Percentiles rank a stretch among this genome's conserved stretches.
These are phyloP conservation scores for Spermophilus dauricus DNA, from an alignment of 2,113 vertebrate species.

Conservation along the genomic window DNA sequence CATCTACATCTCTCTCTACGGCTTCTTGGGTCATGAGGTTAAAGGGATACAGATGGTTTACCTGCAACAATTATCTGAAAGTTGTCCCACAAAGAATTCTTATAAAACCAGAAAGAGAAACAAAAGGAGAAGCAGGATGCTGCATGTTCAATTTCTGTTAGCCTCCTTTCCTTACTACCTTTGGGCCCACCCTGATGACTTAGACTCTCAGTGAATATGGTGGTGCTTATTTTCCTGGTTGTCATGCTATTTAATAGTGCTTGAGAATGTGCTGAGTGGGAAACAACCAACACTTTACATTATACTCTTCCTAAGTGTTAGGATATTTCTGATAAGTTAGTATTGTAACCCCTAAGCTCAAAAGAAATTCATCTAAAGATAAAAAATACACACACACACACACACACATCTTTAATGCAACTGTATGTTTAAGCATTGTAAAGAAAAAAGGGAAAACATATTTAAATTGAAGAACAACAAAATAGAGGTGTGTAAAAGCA, in stretches of 20 bases:
- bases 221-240: not conserved
- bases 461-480: not conserved
- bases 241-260: not conserved
- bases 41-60: conserved; percentile 58
- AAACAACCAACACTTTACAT: not conserved
- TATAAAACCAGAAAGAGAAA: conserved; percentile 46
- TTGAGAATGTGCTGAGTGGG: not conserved
- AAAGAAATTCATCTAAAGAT: not conserved
- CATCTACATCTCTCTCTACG: not conserved
- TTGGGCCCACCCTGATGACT: not conserved
- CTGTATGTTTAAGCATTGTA: not conserved
- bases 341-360: not conserved
- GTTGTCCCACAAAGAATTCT: conserved; percentile 55
- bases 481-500: not conserved
- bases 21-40: conserved; percentile 32
- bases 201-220: accelerated
- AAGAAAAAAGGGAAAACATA: not conserved
- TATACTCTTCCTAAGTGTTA: not conserved
- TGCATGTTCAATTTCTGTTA: not conserved
- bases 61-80: not conserved
- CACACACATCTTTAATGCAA: not conserved
- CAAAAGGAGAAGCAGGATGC: not conserved
- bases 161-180: not conserved
- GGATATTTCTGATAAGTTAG: not conserved
- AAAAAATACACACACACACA: not conserved